Base-by-base conservation (phyloP, 2,113 vertebrate species). In the Mesoclemmys tuberculata region DNA sequence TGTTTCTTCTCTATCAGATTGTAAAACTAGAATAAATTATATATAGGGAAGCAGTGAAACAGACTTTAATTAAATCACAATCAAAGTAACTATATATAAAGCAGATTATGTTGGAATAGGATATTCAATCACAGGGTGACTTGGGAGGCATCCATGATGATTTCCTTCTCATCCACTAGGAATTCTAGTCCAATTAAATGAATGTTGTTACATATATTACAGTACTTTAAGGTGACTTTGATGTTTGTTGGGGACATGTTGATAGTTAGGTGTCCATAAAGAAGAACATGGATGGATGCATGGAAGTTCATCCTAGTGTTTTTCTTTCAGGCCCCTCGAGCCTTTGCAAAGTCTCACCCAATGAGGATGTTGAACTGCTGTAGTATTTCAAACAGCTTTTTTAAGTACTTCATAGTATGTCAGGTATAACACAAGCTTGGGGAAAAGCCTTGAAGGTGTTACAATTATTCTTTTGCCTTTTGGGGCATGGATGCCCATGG, bases 61-160 rank as follows among this genome's bases (percentile, higher is more conserved):
- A 54, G 58, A 84, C 87, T 93, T 96, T 90, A 52, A 64, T 83
- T 87, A 93, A 92, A 88, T 80, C 93, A 31, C 85, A 89, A 85
- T 78, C 88, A 56, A 56, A 94, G 52, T 85, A 93, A 56, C 52
- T 46, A 31, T 13, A 26, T 87, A 27, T 54, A 87, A 95, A 92
- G 58, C 18, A 94, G 94, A 92, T 51, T 90, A 64, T 27, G 90
- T 88, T 81, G 55, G 89, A 86, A 44, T 88, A 91, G 68, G 87
- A 52, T 14, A 13, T 38, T 26, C n/a, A 83, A 83, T 79, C 10
- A 35, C 88, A 64, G 35, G 51, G 52, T 80, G 90, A 52, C 51
- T 80, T 82, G 41, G 86, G 68, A 4, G 3, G 61, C 35, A 10
- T 79, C 89, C 64, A 29, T 79, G 21, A 64, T 82, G 77, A 80